Conservation (phyloP, 1,140 invertebrate species). For the Rhysida immarginata region DNA sequence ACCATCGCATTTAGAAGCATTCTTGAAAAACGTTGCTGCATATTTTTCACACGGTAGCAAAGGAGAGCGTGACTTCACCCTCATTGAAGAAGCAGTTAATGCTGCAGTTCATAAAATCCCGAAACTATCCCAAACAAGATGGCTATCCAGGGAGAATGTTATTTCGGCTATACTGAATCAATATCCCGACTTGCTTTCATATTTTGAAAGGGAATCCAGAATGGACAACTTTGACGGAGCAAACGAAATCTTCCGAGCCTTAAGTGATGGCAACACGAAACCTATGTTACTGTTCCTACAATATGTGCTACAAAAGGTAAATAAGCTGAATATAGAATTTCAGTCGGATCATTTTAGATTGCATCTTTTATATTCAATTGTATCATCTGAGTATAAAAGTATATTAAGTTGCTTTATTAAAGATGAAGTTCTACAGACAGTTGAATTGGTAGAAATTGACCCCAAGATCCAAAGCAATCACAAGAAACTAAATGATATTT, state of each 20-base stretch:
- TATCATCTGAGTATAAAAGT: background rate
- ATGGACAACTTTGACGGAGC: background rate
- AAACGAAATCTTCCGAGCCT: background rate
- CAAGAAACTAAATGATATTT: background rate
- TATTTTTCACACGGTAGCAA: background rate
- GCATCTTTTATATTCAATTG: background rate
- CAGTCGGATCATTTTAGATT: background rate
- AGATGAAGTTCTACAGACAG: too few species aligned
- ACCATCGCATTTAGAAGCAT: too few species aligned
- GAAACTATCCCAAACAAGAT: background rate
- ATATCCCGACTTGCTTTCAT: background rate
- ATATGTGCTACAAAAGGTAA: background rate
- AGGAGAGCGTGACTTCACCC: background rate
- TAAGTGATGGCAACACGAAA: conserved; percentile 1
- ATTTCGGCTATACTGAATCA: background rate
- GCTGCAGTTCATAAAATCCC: background rate
- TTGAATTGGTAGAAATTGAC: too few species aligned
- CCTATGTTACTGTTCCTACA: background rate
- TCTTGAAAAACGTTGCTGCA: background rate
- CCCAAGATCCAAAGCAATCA: too few species aligned
- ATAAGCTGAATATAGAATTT: background rate
- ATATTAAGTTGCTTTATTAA: too few species aligned
- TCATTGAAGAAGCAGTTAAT: background rate
- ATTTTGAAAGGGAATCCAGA: background rate
- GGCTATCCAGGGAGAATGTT: background rate